A percentile compares a stretch with the other conserved stretches of the same genome.
Conservation (phyloP, 2,888 invertebrate species). For the Heliconius aoede region DNA sequence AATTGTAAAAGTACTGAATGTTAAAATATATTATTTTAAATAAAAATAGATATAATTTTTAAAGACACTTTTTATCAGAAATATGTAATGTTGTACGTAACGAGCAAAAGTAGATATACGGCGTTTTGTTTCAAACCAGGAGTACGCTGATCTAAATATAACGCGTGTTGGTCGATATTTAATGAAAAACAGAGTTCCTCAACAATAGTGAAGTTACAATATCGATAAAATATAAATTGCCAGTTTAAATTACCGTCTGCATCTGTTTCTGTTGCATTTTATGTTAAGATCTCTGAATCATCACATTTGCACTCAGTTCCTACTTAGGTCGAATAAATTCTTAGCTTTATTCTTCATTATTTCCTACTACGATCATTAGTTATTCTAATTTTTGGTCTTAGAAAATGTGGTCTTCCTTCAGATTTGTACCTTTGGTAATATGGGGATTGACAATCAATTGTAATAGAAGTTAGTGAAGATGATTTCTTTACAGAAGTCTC, state of each 20-base stretch:
- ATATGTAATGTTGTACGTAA: conserved; percentile 35
- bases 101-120: conserved; percentile 38
- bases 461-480: conserved; percentile 54
- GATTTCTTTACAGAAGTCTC: conserved; percentile 51
- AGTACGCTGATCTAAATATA: conserved; percentile 40
- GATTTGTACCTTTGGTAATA: conserved; percentile 53
- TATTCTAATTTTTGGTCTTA: conserved; percentile 49
- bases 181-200: conserved; percentile 56
- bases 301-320: conserved; percentile 81
- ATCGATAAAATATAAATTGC: conserved; percentile 48
- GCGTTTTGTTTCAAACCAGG: conserved; percentile 38
- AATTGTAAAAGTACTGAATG: conserved; percentile 49
- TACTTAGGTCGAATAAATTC: conserved; percentile 77
- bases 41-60: conserved; percentile 44
- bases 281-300: conserved; percentile 73
- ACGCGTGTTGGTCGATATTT: conserved; percentile 42
- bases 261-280: conserved; percentile 74
- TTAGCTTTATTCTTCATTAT: conserved; percentile 68
- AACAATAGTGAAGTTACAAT: conserved; percentile 51
- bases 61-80: conserved; percentile 40
- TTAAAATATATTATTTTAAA: conserved; percentile 48
- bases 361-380: conserved; percentile 54
- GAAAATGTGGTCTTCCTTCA: conserved; percentile 74
- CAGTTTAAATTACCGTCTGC: conserved; percentile 44
- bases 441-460: conserved; percentile 51